These are phyloP conservation scores for Acipenser transmontanus DNA, from an alignment of 2,797 vertebrate genomes.

Conservation along the genomic window DNA sequence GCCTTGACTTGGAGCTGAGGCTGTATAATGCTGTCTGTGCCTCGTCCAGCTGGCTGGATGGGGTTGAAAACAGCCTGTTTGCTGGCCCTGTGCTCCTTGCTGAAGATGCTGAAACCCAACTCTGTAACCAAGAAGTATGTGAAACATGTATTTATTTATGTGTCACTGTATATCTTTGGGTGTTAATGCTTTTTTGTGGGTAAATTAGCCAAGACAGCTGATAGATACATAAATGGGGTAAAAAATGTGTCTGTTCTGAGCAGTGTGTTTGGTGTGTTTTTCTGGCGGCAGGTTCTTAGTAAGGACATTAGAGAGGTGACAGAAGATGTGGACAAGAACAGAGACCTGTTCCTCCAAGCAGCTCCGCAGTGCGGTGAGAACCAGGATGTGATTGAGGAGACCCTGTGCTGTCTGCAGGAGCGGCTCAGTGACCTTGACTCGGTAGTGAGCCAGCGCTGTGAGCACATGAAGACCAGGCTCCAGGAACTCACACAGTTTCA, in stretches of 20 bases:
- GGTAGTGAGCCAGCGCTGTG: constrained; percentile 72
- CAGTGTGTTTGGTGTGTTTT: not conserved
- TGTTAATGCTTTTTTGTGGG: not conserved
- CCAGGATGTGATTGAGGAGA: constrained; percentile 74
- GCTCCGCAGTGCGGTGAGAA: constrained; percentile 68
- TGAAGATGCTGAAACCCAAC: constrained; percentile 77
- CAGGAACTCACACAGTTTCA: constrained; percentile 79
- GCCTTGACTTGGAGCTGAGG: constrained; percentile 63
- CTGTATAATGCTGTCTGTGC: constrained; percentile 75
- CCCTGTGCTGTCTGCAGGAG: constrained; percentile 73
- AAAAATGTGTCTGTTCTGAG: too few species aligned
- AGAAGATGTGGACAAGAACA: constrained; percentile 80
- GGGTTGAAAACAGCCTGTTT: constrained; percentile 77
- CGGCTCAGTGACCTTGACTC: constrained; percentile 77
- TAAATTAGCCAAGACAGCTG: too few species aligned
- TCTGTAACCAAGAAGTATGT: constrained; percentile 79
- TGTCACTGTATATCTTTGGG: too few species aligned
- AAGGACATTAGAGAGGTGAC: constrained; percentile 83
- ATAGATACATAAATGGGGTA: too few species aligned
- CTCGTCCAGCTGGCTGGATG: constrained; percentile 80
- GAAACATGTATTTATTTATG: not conserved
- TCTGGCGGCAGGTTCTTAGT: constrained; percentile 62
- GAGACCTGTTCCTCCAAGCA: constrained; percentile 65
- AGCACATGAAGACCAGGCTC: constrained; percentile 73
- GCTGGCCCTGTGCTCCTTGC: constrained; percentile 72